Base-by-base conservation (phyloP, 2,113 vertebrate species). In the Beaufortia kweichowensis region DNA sequence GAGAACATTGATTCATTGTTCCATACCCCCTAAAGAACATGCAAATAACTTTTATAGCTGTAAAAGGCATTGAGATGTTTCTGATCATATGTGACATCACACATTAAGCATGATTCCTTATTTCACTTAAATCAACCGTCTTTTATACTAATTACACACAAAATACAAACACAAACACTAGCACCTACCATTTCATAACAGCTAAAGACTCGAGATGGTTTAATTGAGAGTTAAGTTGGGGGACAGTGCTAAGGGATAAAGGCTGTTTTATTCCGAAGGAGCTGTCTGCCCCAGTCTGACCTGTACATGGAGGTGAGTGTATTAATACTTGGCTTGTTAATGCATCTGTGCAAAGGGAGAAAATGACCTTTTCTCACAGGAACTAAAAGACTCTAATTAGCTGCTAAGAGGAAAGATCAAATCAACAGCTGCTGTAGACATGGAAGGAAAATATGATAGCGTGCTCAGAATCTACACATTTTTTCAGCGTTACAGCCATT, bases 301-400 rank as follows among this genome's bases (percentile, higher is more conserved):
- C 78, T 77, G 61, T 43, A 74, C 67, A 50, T n/a, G 23, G 68
- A 79, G 63, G 70, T 64, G 69, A 83, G 75, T 11, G 50, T 78
- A 76, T 59, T 80, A 77, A 75, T 77, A 75, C 70, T 43, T 65
- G 57, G 70, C 82, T 83, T 65, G 75, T 82, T 80, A 80, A 74
- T 69, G 64, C 71, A 59, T 26, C 76, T 21, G 35, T 60, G 64
- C 31, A 46, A 24, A 23, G 76, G 60, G 57, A 57, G 60, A 80
- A 48, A 60, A 35, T 83, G 75, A 83, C 81, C 81, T 83, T 83
- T 83, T 71, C 59, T 77, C 74, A 77, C 75, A 82, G 72, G 73
- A 70, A 71, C 68, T 57, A 72, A 69, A 77, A 83, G 79, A 77
- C 35, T 68, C 26, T 78, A 81, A 81, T 80, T 79, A 75, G 76